phyloP scores from a whole-genome alignment of 1,140 invertebrate genomes.

The Tetragnatha versicolor region DNA sequence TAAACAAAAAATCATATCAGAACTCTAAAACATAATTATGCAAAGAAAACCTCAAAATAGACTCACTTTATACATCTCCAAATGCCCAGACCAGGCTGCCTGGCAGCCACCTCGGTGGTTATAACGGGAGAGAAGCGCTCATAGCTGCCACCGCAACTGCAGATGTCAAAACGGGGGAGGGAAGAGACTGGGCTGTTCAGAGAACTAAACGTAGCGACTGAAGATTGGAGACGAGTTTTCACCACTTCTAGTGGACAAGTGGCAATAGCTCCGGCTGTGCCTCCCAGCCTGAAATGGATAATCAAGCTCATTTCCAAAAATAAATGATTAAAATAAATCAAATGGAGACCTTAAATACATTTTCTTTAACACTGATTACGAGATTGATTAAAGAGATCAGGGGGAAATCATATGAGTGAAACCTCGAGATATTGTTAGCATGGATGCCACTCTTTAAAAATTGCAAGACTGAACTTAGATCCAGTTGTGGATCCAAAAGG shows the following conservation, averaged over 20 bases:
- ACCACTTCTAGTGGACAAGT: slow-evolving; percentile 99
- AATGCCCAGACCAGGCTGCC: slow-evolving; percentile 50
- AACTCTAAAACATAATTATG: not conserved
- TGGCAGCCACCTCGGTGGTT: slow-evolving; percentile 11
- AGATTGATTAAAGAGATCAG: no score
- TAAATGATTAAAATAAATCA: no score
- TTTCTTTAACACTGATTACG: no score
- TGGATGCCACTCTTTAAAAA: no score
- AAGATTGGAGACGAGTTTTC: slow-evolving; percentile 96
- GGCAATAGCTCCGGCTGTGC: slow-evolving; percentile 93
- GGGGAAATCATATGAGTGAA: no score
- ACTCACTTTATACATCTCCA: slow-evolving; percentile 58
- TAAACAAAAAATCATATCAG: not conserved
- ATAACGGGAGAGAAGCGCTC: slow-evolving; percentile 35
- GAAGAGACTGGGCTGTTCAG: slow-evolving; percentile 29
- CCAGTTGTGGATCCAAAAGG: no score
- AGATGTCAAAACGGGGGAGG: slow-evolving; percentile 39
- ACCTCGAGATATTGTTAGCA: no score
- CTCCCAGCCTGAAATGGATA: slow-evolving; percentile 78
- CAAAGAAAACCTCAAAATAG: not conserved
- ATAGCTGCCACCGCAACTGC: slow-evolving; percentile 38
- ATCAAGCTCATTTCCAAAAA: no score
- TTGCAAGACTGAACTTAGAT: no score
- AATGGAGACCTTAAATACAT: no score
- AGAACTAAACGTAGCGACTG: slow-evolving; percentile 65